phyloP scores from a whole-genome alignment of 2,888 invertebrate genomes.

The Hedychridium roseum region DNA sequence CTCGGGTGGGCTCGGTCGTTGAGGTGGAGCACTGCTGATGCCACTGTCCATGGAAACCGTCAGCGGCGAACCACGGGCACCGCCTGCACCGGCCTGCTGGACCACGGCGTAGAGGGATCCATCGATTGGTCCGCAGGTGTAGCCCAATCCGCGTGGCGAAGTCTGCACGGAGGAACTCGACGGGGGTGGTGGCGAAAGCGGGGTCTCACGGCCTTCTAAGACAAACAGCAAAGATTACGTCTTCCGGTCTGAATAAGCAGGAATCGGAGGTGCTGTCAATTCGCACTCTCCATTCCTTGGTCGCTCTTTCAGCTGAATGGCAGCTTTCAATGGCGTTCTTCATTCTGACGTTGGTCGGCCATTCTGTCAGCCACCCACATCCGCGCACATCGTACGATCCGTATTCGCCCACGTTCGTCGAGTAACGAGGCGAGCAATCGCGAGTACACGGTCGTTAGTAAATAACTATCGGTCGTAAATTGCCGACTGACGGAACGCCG shows the following conservation, averaged over 20 bases:
- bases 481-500: constrained; percentile 22
- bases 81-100: constrained; percentile 57
- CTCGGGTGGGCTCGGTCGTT: constrained; percentile 60
- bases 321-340: background rate
- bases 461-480: constrained; percentile 31
- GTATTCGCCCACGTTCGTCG: too few species aligned
- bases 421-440: constrained; percentile 17
- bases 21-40: constrained; percentile 73
- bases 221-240: constrained; percentile 37
- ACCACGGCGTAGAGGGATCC: constrained; percentile 84
- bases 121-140: constrained; percentile 87
- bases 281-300: constrained; percentile 11
- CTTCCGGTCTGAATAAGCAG: background rate
- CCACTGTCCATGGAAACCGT: constrained; percentile 92
- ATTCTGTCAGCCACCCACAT: too few species aligned
- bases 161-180: constrained; percentile 65
- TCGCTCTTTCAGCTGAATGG: background rate
- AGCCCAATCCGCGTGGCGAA: constrained; percentile 64
- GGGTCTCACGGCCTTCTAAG: constrained; percentile 71
- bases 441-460: constrained; percentile 28
- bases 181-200: constrained; percentile 60
- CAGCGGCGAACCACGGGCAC: constrained; percentile 74
- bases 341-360: too few species aligned
- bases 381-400: too few species aligned
- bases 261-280: constrained; percentile 5